Conservation (phyloP, 2,888 invertebrate genomes). For the Xanthorhoe spadicearia region DNA sequence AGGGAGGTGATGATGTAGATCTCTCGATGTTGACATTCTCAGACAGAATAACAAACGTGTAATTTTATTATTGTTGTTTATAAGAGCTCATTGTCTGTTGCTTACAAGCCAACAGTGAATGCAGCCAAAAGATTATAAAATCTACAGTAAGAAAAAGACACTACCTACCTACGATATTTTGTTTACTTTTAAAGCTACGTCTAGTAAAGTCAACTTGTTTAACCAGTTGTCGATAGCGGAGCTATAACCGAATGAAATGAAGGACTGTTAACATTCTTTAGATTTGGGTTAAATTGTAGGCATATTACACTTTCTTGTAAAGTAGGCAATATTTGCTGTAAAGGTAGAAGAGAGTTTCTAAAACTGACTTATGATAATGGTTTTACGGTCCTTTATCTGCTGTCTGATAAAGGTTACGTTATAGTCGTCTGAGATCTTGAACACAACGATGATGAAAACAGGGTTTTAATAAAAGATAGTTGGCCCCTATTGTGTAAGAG, state of each 20-base stretch:
- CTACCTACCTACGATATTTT: too few species aligned
- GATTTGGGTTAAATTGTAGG: conserved; percentile 30
- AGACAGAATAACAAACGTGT: conserved; percentile 20
- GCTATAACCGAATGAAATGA: conserved; percentile 51
- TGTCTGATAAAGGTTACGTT: not conserved
- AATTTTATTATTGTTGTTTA: conserved; percentile 29
- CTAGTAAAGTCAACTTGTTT: conserved; percentile 58
- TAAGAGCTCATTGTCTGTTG: conserved; percentile 22
- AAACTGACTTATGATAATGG: not conserved
- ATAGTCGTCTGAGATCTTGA: not conserved
- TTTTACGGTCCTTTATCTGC: not conserved
- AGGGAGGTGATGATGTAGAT: not conserved
- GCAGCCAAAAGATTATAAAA: conserved; percentile 23
- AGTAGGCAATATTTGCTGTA: not conserved
- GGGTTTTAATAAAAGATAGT: not conserved
- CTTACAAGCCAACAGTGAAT: conserved; percentile 26
- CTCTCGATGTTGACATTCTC: conserved; percentile 31
- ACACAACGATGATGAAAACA: not conserved
- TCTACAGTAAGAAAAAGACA: conserved; percentile 21
- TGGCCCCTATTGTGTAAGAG: conserved; percentile 10
- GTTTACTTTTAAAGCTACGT: conserved; percentile 60
- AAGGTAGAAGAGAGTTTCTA: not conserved
- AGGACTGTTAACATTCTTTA: conserved; percentile 45
- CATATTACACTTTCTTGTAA: not conserved
- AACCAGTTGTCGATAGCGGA: conserved; percentile 61